Evolutionary conservation across 2,888 invertebrate genomes (phyloP), one percentile per base, ranked within the genome.

Genomic region (Odontocerum albicorne): DNA sequence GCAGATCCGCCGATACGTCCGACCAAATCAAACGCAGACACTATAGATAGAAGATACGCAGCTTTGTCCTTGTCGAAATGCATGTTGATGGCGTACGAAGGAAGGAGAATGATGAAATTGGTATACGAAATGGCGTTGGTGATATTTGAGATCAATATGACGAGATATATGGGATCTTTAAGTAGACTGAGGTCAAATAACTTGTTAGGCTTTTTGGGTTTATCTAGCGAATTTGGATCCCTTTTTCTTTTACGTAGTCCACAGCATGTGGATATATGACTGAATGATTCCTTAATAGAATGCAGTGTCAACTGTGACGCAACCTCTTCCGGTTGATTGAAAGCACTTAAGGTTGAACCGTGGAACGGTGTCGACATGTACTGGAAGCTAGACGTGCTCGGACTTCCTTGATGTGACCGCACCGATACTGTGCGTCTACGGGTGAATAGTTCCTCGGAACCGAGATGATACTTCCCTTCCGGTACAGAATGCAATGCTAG

Each of bases 51-150:
- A 17, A 92, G 69, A 62, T 87, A 82, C 4, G 90, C 88, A 0
- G 88, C 86, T 49, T 81, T 72, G 0, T 83, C 78, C 64, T 88
- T 88, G 66, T 87, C 84, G 65, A 87, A 91, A 0, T 83, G 83
- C 44, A 89, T 73, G 19, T 82, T 79, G 4, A 82, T 70, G 0
- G 91, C 92, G 66, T 90, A 92, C 0, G 86, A 82, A 3, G 92
- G 92, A 15, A 92, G 78, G 13, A 92, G 67, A 44, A 92, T 91
- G 1, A 91, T 86, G 63, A 92, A 91, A 66, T 92, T 92, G 0
- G 92, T 92, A 65, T 91, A 92, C 56, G 91, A 89, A 44, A 92
- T 89, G 1, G 92, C 92, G 60, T 88, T 90, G 0, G 92, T 90
- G 38, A 89, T 91, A 65, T 91, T 92, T 0, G 91, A 92, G 65